Conservation (phyloP, 2,113 vertebrate species). For the Propithecus coquereli region DNA sequence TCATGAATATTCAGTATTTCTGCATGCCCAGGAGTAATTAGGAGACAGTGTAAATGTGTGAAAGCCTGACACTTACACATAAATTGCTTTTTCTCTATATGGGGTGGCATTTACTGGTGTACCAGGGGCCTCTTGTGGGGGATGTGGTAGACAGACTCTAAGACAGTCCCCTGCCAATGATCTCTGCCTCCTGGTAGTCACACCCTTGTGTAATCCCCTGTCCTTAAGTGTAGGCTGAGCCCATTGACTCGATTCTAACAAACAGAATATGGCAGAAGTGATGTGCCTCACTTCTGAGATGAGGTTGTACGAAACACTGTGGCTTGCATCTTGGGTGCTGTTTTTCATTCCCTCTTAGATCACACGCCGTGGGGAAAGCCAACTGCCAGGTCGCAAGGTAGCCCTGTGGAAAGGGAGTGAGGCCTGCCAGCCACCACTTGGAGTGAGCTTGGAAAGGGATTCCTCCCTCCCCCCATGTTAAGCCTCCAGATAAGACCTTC, state of each 20-base stretch:
- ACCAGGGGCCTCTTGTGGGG: neutral
- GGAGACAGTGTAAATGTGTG: neutral
- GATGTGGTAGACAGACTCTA: neutral
- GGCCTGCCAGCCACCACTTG: neutral
- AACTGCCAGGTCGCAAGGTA: neutral
- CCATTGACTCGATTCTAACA: neutral
- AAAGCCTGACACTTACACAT: neutral
- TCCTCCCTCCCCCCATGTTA: no score
- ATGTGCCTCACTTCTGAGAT: conserved; percentile 5
- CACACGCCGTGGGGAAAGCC: neutral
- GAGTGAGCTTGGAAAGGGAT: neutral
- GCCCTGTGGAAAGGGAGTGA: neutral
- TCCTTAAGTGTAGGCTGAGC: neutral
- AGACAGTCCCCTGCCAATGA: neutral
- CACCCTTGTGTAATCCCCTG: neutral
- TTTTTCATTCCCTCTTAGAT: neutral
- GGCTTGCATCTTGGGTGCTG: neutral
- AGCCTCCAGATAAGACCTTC: neutral
- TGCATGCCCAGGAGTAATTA: conserved; percentile 53
- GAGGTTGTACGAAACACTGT: neutral
- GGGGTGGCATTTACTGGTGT: neutral
- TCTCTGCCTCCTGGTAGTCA: neutral
- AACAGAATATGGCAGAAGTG: neutral
- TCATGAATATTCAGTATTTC: conserved; percentile 65
- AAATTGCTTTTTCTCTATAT: neutral